Base-by-base conservation (phyloP, 1,140 invertebrate species). In the Cotesia chilonis region DNA sequence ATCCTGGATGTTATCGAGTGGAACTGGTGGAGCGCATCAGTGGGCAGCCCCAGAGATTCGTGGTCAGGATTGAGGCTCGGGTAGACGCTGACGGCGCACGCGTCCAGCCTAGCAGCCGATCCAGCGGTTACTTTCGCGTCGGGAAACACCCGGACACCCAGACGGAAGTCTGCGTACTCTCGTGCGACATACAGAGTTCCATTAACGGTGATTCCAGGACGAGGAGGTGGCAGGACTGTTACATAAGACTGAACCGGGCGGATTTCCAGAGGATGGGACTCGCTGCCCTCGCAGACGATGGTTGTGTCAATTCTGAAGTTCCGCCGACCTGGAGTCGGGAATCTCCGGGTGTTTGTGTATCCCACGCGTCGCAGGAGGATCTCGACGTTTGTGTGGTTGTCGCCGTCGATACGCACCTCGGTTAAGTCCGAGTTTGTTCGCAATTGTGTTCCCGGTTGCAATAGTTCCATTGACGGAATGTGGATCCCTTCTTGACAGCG, bases 21-120 rank as follows among this genome's bases (percentile, higher is more conserved):
- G 76, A 83, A 83, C 72, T 91, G 88, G 69, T 90, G 89, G 75
- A 95, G 89, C 79, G 94, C 90, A 76, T 92, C 91, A 68, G 91
- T 91, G 4, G 94, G 94, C 38, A 96, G 89, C 41, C 90, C 89
- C 36, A 97, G 85, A 64, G 92, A 94, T 84, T 98, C 96, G 84
- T 97, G 95, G 84, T 98, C 96, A 0, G 96, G 94, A 89, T 98
- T 97, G 54, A 99, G 88, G 36, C 95, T 95, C 9, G 96, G 96
- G 83, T 96, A 96, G 55, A 98, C 95, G 37, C 93, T 93, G 52
- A 98, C 93, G 37, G 93, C 92, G 86, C 97, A 98, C 12, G 94
- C 94, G 81, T 98, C 96, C 66, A 97, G 81, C 79, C 92, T 91
- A 78, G 85, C 87, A 20, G 87, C 87, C 20, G 82, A 87, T 51